Conservation (phyloP, 2,113 vertebrate species). For the Eclectus roratus region DNA sequence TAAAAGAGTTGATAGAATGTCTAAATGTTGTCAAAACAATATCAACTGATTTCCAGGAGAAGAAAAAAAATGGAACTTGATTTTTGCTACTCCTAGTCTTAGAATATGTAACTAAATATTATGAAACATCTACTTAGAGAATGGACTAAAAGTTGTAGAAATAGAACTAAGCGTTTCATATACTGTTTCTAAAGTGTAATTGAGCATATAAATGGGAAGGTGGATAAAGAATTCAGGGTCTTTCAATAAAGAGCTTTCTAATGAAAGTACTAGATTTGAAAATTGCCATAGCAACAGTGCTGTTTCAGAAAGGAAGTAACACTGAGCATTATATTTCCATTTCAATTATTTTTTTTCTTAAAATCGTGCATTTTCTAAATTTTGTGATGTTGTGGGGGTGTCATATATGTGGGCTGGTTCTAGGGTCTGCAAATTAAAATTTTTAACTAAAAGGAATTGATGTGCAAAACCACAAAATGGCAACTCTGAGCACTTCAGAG, state of each 20-base stretch:
- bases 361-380: background rate
- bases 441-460: background rate
- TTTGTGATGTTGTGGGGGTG: background rate
- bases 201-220: slow-evolving; percentile 29
- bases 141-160: background rate
- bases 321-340: background rate
- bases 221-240: slow-evolving; percentile 23
- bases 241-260: slow-evolving; percentile 30
- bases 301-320: background rate
- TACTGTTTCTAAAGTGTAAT: slow-evolving; percentile 46
- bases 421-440: background rate
- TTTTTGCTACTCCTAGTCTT: slow-evolving; percentile 9
- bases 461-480: background rate
- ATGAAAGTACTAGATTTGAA: slow-evolving; percentile 1
- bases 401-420: background rate
- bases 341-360: background rate
- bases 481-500: background rate
- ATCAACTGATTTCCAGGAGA: background rate
- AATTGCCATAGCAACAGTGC: slow-evolving; percentile 44
- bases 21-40: background rate
- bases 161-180: slow-evolving; percentile 35
- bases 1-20: background rate
- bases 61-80: background rate
- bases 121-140: background rate
- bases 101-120: slow-evolving; percentile 36